Evolutionary conservation across 2,113 vertebrate genomes (phyloP), one percentile per base, ranked within the genome.

Genomic region (Nibea albiflora): DNA sequence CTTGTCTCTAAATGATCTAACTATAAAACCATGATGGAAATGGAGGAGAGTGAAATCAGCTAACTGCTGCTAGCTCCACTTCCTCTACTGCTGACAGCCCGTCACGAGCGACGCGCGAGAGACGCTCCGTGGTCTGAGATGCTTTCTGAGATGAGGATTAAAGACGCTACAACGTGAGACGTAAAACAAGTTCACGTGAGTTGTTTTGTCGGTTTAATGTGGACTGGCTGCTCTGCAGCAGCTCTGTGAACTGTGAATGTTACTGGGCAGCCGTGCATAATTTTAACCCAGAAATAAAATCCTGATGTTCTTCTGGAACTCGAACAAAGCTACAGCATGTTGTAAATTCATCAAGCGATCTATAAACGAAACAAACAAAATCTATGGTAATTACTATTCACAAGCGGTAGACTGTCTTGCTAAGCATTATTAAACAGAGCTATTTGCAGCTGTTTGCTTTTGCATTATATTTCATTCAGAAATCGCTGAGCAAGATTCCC

Each of bases 401-500:
- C 50, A 17, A 14, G 24, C 6, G 16, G 63, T 75, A 70, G 57
- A 72, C 11, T 5, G 42, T 62, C 22, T 65, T 15, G 20, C 22
- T 44, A 50, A 84, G 58, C 54, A 24, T 76, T 68, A 46, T 49
- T 14, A 46, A 14, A 14, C 15, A 28, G 19, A 57, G 52, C 46
- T 22, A 73, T 53, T 68, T 60, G 14, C 44, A 28, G 74, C 65
- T 54, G 42, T 71, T 76, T 61, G 62, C 64, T 50, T 79, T 77
- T 39, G 50, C 28, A 42, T 73, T 68, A 60, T 5, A 56, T 65
- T 76, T 65, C 17, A 73, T 82, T 80, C 10, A 58, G 62, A 83
- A 63, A 39, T 11, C 22, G 72, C 88, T 76, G 83, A 78, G 75
- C 58, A 52, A 72, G 60, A 64, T 72, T 84, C 72, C 61, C 73